Base-by-base conservation (phyloP, 2,888 invertebrate genomes). In the Polyploca ridens region DNA sequence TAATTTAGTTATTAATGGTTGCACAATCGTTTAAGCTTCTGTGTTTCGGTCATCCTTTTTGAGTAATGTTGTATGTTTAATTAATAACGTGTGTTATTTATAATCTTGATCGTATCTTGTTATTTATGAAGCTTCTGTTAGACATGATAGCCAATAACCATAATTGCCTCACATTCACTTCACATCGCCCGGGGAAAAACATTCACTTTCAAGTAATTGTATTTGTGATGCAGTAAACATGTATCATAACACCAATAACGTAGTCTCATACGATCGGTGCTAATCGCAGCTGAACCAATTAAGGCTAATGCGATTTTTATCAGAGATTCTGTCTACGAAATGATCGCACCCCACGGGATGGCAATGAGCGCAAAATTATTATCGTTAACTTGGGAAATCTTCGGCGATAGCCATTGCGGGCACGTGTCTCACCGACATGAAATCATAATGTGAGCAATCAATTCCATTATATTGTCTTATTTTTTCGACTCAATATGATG, bases 261-360 rank as follows among this genome's bases (percentile, higher is more conserved):
- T 19, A 19, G 54, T 19, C 10, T 54, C 54, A 19, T 5, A 54
- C 16, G 54, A 33, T 64, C 33, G 58, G 63, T 63, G 70, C 72
- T 79, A 74, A 79, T 80, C 76, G 73, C 69, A 71, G 67, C 62
- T 62, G 62, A 64, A 64, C 72, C 79, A 78, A 82, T 83, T 83
- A 81, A 66, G 71, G 74, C 69, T 83, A 83, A 83, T 82, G 82
- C 73, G 80, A 79, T 81, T 83, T 83, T 83, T 83, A 82, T 79
- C 76, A 77, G 76, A 71, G 72, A 69, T 70, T 75, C 65, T 65
- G 68, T 62, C 67, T 19, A 54, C 63, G 68, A 67, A 69, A 69
- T 70, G 70, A 69, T 75, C 67, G 35, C 58, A 49, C 64, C 77
- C 65, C 74, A 49, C 59, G 74, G 63, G 77, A 64, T 63, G 62